Conservation (phyloP, 1,140 invertebrate species). For the Palaemon carinicauda region DNA sequence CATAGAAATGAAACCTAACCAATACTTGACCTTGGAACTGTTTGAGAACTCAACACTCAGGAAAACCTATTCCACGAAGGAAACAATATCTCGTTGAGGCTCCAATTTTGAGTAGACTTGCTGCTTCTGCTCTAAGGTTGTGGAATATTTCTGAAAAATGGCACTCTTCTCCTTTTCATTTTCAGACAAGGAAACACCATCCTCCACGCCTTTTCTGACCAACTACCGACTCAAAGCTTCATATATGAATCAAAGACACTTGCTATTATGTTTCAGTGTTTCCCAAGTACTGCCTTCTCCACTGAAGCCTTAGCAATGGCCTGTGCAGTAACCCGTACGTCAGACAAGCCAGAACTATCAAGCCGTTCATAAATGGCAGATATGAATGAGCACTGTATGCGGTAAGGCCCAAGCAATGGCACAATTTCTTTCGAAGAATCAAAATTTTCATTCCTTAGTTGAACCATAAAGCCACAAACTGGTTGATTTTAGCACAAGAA, state of each 20-base stretch:
- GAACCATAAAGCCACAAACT: conserved; percentile 7
- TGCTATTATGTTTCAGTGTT: neutral
- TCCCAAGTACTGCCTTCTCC: neutral
- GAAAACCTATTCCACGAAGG: neutral
- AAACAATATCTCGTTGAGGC: neutral
- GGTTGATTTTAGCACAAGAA: conserved; percentile 11
- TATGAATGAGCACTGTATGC: conserved; percentile 6
- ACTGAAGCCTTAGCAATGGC: neutral
- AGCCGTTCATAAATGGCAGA: conserved; percentile 15
- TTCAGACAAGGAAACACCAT: neutral
- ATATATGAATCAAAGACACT: neutral
- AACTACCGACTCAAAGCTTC: neutral
- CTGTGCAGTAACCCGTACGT: conserved; percentile 9
- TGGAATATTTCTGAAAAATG: neutral
- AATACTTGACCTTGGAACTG: neutral
- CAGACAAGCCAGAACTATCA: conserved; percentile 18
- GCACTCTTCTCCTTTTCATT: conserved; percentile 4
- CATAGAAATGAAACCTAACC: conserved; percentile 1
- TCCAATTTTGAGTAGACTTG: neutral
- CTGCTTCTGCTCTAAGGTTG: neutral
- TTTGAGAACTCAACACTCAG: neutral
- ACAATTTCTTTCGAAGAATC: neutral
- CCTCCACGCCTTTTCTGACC: neutral
- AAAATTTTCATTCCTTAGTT: too few relatives aligned
- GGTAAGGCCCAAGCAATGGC: neutral